Evolutionary conservation across 2,797 vertebrate genomes (phyloP).

Genomic region (Microchirus variegatus): DNA sequence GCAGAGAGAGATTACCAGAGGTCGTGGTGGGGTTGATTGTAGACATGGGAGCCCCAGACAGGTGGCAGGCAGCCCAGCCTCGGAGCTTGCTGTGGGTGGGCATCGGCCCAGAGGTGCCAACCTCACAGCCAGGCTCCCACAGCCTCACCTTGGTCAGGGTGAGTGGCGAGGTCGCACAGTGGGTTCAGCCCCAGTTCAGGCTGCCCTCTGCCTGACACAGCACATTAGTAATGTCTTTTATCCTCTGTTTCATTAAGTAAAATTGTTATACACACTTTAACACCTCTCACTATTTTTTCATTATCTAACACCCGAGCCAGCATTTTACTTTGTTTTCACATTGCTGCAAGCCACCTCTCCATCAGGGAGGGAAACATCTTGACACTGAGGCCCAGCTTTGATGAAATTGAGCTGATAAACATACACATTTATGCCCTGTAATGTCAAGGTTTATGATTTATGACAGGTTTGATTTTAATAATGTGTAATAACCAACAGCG

Average conservation of each 20-base stretch:
- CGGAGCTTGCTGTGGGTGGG: slow-evolving; percentile 70
- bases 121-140: slow-evolving; percentile 70
- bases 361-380: background rate
- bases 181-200: slow-evolving; percentile 67
- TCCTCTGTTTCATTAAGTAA: too few relatives aligned
- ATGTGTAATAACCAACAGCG: slow-evolving; percentile 14
- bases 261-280: background rate
- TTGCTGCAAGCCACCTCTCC: slow-evolving; percentile 1
- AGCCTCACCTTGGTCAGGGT: slow-evolving; percentile 63
- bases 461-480: background rate
- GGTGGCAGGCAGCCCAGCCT: slow-evolving; percentile 72
- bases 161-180: slow-evolving; percentile 40
- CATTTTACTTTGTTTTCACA: background rate
- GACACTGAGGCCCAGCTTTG: background rate
- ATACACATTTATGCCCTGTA: slow-evolving; percentile 4
- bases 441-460: background rate
- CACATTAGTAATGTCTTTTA: background rate
- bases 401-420: background rate
- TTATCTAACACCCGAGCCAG: background rate
- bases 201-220: slow-evolving; percentile 48
- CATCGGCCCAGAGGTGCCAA: slow-evolving; percentile 76
- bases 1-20: slow-evolving; percentile 27
- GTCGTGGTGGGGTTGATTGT: slow-evolving; percentile 37
- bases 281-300: slow-evolving; percentile 1
- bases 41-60: slow-evolving; percentile 69